phyloP scores from a whole-genome alignment of 2,797 vertebrate species.

The Antennarius maculatus region DNA sequence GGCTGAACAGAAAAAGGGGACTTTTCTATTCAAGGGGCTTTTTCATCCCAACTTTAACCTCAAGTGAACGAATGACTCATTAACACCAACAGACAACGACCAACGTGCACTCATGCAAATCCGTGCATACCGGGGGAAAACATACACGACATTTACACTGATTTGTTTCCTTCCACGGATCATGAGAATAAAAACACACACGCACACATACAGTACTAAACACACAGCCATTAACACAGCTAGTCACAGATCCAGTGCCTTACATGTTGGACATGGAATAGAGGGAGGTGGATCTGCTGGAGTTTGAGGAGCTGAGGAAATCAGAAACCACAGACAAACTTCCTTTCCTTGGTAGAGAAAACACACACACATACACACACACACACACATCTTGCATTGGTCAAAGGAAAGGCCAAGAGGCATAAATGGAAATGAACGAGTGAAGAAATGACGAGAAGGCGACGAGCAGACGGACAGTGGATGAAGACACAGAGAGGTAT shows the following conservation, averaged over 20 bases:
- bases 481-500: slow-evolving; percentile 26
- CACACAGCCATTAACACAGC: slow-evolving; percentile 46
- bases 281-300: slow-evolving; percentile 85
- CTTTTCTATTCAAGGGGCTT: slow-evolving; percentile 11
- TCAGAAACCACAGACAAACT: slow-evolving; percentile 87
- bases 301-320: slow-evolving; percentile 83
- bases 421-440: slow-evolving; percentile 49
- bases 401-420: slow-evolving; percentile 65
- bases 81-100: slow-evolving; percentile 22
- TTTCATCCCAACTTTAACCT: slow-evolving; percentile 1
- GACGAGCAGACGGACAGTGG: slow-evolving; percentile 14
- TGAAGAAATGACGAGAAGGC: slow-evolving; percentile 16
- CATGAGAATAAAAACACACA: slow-evolving; percentile 32
- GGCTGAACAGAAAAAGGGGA: slow-evolving; percentile 20
- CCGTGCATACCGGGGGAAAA: slow-evolving; percentile 51
- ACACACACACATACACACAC: slow-evolving; percentile 64
- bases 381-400: slow-evolving; percentile 52
- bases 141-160: slow-evolving; percentile 16
- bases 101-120: slow-evolving; percentile 64
- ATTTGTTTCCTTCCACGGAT: slow-evolving; percentile 23
- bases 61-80: slow-evolving; percentile 15
- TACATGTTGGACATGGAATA: slow-evolving; percentile 88
- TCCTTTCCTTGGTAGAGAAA: slow-evolving; percentile 84
- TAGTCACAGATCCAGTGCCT: slow-evolving; percentile 76
- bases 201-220: slow-evolving; percentile 12